Evolutionary conservation across 1,140 invertebrate genomes (phyloP), one percentile per base, ranked within the genome.

Genomic region (Latrodectus geometricus): DNA sequence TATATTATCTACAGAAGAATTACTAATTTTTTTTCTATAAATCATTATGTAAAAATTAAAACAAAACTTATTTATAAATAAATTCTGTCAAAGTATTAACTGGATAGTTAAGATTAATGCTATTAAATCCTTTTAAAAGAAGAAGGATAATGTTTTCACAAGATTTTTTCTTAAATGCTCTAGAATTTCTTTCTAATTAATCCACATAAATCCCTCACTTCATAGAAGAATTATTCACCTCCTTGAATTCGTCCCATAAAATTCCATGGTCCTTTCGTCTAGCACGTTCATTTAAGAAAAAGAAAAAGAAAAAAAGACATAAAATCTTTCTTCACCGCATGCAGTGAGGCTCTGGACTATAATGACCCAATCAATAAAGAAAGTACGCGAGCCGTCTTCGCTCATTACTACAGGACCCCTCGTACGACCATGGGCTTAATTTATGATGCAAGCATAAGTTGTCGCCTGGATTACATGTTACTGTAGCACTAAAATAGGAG

Each of bases 311-410:
- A 48, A 21, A 17, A 35, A 48, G 78, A 48, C 66, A 70, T 80
- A 80, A 80, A 80, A 80, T 78, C 74, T 20, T 20, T 76, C 23
- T 78, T 49, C 78, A 61, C 23, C 23, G 66, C 78, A 80, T 80
- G 52, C 69, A 48, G 65, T 14, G 11, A 70, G 78, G 8, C 66
- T 54, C n/a, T n/a, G 21, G 66, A 35, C 65, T 54, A 80, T 80
- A 80, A 80, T 80, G 78, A 70, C 78, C 78, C 78, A 80, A 80
- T 80, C 78, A 80, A 80, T 80, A 80, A 80, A 70, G 78, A 80
- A 80, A 80, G 78, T 69, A 70, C 65, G 78, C 35, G 78, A 23
- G 65, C 78, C 65, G 78, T 80, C 78, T 70, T 80, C 78, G 65
- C 78, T 80, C 78, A 80, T 80, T 80, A 80, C 65, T 69, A n/a